A percentile compares a stretch with the other conserved stretches of the same genome.
phyloP scores from a whole-genome alignment of 2,113 vertebrate species.

The Hydrolagus affinis region DNA sequence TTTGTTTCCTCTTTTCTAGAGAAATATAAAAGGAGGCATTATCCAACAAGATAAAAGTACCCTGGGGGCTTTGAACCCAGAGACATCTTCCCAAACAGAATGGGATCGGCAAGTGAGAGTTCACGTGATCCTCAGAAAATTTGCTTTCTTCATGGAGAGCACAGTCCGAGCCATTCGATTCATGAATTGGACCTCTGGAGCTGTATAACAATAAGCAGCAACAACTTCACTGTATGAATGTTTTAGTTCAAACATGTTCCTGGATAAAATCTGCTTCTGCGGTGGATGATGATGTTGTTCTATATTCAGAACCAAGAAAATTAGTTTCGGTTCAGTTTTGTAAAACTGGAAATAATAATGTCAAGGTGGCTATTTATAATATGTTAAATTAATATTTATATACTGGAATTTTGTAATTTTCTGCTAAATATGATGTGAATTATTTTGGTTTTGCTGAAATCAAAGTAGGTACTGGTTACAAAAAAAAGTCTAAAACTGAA shows the following conservation, averaged over 20 bases:
- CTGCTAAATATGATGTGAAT: neutral
- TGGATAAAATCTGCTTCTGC: neutral
- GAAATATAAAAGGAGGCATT: neutral
- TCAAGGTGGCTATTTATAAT: constrained; percentile 2
- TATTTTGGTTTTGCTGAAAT: neutral
- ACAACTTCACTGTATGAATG: constrained; percentile 1
- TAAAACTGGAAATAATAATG: neutral
- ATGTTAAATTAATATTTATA: constrained; percentile 24
- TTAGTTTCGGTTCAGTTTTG: neutral
- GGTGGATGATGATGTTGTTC: constrained; percentile 2
- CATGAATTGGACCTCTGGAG: neutral
- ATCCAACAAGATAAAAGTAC: neutral
- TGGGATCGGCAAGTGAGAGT: constrained; percentile 20
- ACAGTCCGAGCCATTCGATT: constrained; percentile 25
- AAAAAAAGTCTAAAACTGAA: neutral
- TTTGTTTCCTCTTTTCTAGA: constrained; percentile 21
- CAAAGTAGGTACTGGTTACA: too few relatives aligned
- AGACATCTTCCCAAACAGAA: neutral
- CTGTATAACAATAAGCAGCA: constrained; percentile 16
- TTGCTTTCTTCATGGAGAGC: constrained; percentile 20
- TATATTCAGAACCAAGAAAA: constrained; percentile 9
- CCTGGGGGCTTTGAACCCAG: neutral
- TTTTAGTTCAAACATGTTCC: constrained; percentile 10
- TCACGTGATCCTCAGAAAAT: constrained; percentile 20
- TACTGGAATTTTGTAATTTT: neutral